Base-by-base conservation (phyloP, 1,140 invertebrate genomes). In the Bicyclus anynana region DNA sequence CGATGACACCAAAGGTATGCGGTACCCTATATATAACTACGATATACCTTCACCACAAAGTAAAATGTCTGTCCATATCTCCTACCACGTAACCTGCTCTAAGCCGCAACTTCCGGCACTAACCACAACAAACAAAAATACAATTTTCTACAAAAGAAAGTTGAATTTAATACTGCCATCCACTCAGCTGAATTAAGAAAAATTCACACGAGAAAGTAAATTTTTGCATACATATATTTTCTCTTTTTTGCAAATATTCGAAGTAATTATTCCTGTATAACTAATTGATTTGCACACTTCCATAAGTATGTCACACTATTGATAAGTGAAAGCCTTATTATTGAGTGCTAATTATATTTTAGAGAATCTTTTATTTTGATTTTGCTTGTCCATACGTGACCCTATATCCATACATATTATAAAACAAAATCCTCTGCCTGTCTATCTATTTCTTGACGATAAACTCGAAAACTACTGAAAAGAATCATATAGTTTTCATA, bases 301-400 rank as follows among this genome's bases (percentile, higher is more conserved):
- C 59, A 69, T n/a, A 77, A 79, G 65, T 78, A 59, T 84, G 73
- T 75, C 77, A 76, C 62, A 54, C 69, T 73, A 79, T 79, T 77
- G 46, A n/a, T n/a, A n/a, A n/a, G n/a, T n/a, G n/a, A n/a, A n/a
- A n/a, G n/a, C n/a, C n/a, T n/a, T n/a, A n/a, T n/a, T n/a, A n/a
- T n/a, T n/a, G n/a, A n/a, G n/a, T n/a, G n/a, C n/a, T n/a, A n/a
- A n/a, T n/a, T n/a, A n/a, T n/a, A n/a, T n/a, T n/a, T n/a, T n/a
- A n/a, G n/a, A n/a, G n/a, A n/a, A n/a, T n/a, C n/a, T n/a, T n/a
- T n/a, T n/a, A n/a, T n/a, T n/a, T n/a, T n/a, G n/a, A n/a, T n/a
- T n/a, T n/a, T n/a, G n/a, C n/a, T n/a, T n/a, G n/a, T n/a, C n/a
- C n/a, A n/a, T n/a, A n/a, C n/a, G n/a, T n/a, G n/a, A n/a, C n/a